These are phyloP conservation scores for Leptopilina myrica DNA, from an alignment of 2,888 invertebrate species.

Conservation along the genomic window DNA sequence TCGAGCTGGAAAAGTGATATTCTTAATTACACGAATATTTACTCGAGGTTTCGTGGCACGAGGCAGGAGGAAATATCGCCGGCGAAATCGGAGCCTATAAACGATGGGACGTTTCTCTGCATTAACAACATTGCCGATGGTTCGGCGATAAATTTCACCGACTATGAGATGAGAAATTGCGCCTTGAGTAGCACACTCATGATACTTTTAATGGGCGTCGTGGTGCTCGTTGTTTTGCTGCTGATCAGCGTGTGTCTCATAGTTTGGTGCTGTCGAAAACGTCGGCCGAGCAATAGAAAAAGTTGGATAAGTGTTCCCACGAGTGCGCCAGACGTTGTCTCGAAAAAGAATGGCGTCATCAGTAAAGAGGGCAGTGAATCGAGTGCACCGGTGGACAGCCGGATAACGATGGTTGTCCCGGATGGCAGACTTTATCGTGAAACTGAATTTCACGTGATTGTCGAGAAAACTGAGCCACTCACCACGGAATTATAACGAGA, in stretches of 20 bases:
- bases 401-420: constrained; percentile 83
- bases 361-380: constrained; percentile 67
- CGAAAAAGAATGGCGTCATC: constrained; percentile 79
- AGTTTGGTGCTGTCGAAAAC: constrained; percentile 72
- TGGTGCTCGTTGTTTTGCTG: constrained; percentile 58
- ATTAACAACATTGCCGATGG: constrained; percentile 61
- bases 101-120: constrained; percentile 69
- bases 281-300: constrained; percentile 73
- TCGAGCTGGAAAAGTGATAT: constrained; percentile 70
- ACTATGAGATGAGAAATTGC: constrained; percentile 69
- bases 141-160: constrained; percentile 61
- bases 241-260: constrained; percentile 59
- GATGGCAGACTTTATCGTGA: constrained; percentile 90
- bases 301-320: constrained; percentile 74
- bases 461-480: constrained; percentile 89
- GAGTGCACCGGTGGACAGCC: constrained; percentile 69
- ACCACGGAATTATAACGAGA: constrained; percentile 85
- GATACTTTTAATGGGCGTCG: constrained; percentile 63
- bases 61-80: constrained; percentile 53
- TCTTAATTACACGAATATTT: constrained; percentile 71
- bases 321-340: constrained; percentile 71
- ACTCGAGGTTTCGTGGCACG: constrained; percentile 64
- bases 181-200: constrained; percentile 67
- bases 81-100: constrained; percentile 62
- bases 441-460: constrained; percentile 91